Evolutionary conservation across 1,140 invertebrate species (phyloP).

Genomic region (Drusus annulatus): DNA sequence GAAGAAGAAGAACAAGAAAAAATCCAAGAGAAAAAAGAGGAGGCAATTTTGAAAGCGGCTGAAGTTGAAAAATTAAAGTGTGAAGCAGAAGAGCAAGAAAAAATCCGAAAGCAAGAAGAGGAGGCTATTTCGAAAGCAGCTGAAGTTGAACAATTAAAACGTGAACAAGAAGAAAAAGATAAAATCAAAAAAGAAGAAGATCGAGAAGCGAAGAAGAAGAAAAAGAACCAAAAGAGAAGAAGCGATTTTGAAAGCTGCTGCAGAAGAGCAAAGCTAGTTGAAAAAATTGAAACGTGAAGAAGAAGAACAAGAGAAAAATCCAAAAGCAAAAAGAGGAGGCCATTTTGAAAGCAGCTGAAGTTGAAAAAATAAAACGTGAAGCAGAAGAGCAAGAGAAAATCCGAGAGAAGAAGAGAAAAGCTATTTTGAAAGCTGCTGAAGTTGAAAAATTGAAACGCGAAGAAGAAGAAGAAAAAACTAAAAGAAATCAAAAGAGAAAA

Average conservation of each 20-base stretch:
- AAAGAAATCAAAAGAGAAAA: slow-evolving; percentile 24
- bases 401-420: slow-evolving; percentile 19
- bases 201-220: slow-evolving; percentile 38
- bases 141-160: slow-evolving; percentile 22
- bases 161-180: slow-evolving; percentile 37
- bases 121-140: slow-evolving; percentile 22
- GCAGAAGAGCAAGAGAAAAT: slow-evolving; percentile 21
- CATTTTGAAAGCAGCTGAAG: background rate
- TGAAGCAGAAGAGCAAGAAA: slow-evolving; percentile 49
- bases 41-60: slow-evolving; percentile 10
- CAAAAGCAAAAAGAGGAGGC: slow-evolving; percentile 36
- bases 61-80: slow-evolving; percentile 8
- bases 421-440: slow-evolving; percentile 39
- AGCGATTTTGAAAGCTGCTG: slow-evolving; percentile 7
- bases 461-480: slow-evolving; percentile 45
- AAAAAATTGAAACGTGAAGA: slow-evolving; percentile 40
- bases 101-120: slow-evolving; percentile 53
- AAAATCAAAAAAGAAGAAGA: slow-evolving; percentile 36
- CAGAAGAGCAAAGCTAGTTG: too few relatives aligned
- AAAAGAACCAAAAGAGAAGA: slow-evolving; percentile 51
- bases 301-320: slow-evolving; percentile 31
- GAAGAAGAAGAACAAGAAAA: slow-evolving; percentile 42
- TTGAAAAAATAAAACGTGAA: slow-evolving; percentile 8
- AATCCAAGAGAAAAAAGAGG: slow-evolving; percentile 34
- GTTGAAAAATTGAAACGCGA: slow-evolving; percentile 55